Percentiles rank a stretch among this genome's conserved stretches.
These are phyloP conservation scores for Bombus superbus DNA, from an alignment of 1,140 invertebrate species.

Conservation along the genomic window DNA sequence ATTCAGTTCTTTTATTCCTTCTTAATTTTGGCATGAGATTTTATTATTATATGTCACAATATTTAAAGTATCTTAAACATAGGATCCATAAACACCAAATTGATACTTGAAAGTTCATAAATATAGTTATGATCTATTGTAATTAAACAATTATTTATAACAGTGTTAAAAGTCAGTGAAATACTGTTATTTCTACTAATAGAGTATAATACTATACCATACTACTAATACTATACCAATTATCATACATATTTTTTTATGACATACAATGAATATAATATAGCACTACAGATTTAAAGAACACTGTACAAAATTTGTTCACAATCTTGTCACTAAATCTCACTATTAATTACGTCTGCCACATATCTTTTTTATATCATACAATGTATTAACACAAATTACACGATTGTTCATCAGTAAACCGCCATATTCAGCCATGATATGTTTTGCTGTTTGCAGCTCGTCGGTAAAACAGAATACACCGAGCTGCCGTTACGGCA, in stretches of 20 bases:
- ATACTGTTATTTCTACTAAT: constrained; percentile 13
- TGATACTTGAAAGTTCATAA: constrained; percentile 18
- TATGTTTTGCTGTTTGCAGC: constrained; percentile 47
- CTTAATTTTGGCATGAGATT: constrained; percentile 65
- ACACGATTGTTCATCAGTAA: constrained; percentile 51
- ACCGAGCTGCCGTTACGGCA: constrained; percentile 49
- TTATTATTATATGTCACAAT: constrained; percentile 25
- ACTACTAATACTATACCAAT: not conserved
- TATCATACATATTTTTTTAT: constrained; percentile 33
- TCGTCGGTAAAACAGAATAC: constrained; percentile 61
- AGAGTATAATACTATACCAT: not conserved
- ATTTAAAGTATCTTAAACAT: constrained; percentile 17
- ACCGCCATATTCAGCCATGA: constrained; percentile 66
- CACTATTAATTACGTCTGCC: constrained; percentile 37
- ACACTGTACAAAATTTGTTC: constrained; percentile 7
- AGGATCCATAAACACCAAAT: constrained; percentile 4
- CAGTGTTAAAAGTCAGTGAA: not conserved
- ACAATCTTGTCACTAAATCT: not conserved
- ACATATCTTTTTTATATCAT: constrained; percentile 15
- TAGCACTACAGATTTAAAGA: not conserved
- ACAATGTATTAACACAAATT: constrained; percentile 41
- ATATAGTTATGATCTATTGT: not conserved
- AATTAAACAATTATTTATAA: not conserved
- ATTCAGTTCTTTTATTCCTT: constrained; percentile 65
- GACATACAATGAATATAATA: constrained; percentile 11